A percentile compares a stretch with the other conserved stretches of the same genome.
These are phyloP conservation scores for Dasypogon diadema DNA, from an alignment of 2,888 invertebrate species.

Conservation along the genomic window DNA sequence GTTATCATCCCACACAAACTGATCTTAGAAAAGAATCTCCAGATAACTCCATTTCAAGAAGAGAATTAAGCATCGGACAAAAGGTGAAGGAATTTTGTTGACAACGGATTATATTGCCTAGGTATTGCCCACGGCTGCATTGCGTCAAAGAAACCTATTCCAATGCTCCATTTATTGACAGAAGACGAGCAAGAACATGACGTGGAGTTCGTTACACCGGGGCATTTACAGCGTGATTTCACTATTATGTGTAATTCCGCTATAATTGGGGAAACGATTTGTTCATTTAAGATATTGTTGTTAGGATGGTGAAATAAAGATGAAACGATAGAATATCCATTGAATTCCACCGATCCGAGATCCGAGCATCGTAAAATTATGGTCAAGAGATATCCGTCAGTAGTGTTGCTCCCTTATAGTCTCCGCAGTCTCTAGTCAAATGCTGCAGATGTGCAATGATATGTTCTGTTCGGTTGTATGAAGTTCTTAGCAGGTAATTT, in stretches of 20 bases:
- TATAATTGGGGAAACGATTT: slow-evolving; percentile 41
- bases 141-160: neutral
- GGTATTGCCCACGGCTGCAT: neutral
- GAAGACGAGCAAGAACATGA: neutral
- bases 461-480: neutral
- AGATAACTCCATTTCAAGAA: neutral
- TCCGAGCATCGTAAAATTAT: slow-evolving; percentile 33
- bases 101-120: slow-evolving; percentile 23
- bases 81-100: slow-evolving; percentile 23
- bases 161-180: slow-evolving; percentile 35
- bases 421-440: no score
- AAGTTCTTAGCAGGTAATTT: slow-evolving; percentile 33
- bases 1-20: neutral
- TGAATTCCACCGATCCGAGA: slow-evolving; percentile 15
- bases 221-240: slow-evolving; percentile 42
- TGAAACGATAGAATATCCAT: slow-evolving; percentile 20
- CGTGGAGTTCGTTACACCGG: slow-evolving; percentile 18
- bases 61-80: neutral
- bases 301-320: slow-evolving; percentile 13
- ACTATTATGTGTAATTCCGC: slow-evolving; percentile 43
- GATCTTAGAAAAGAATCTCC: slow-evolving; percentile 1
- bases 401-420: slow-evolving; percentile 7
- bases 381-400: slow-evolving; percentile 29
- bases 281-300: slow-evolving; percentile 42
- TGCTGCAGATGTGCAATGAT: neutral